Base-by-base conservation (phyloP, 2,888 invertebrate genomes). In the Herminia tarsipennalis region DNA sequence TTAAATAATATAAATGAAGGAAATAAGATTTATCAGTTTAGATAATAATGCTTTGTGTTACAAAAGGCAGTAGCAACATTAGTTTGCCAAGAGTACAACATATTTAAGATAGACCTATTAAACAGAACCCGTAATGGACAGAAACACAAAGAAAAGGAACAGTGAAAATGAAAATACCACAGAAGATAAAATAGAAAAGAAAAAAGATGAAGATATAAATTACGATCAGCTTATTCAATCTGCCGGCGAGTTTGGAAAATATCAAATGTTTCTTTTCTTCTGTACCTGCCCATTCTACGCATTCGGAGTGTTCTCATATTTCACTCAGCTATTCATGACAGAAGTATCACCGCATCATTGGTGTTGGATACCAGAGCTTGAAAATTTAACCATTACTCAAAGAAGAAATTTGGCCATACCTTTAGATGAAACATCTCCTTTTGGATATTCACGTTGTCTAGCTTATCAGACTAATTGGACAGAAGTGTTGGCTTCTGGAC, bases 341-440 rank as follows among this genome's bases (percentile, higher is more conserved):
- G 83, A 83, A 67, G 62, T 73, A 0, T 72, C 86, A 3, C 74
- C 76, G 9, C 78, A 85, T 32, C 81, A 85, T 38, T 86, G 86
- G 86, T 86, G 86, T 47, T 72, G 73, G 71, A 58, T 86, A 16
- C 86, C 86, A 1, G 84, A 84, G 47, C 51, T 86, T 1, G 70
- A 66, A 38, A 83, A 86, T 47, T 49, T 86, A 17, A 78, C 78
- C 5, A 67, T 50, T 1, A 40, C 70, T 0, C 76, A 85, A 56
- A 68, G 86, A 25, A 73, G 79, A 59, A 53, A 28, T 3, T 41
- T 85, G 10, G 83, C 77, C 0, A 78, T 85, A 37, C 86, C 86
- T 0, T 3, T 33, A 1, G 83, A 86, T 29, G 30, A 43, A 0
- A 52, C 54, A 5, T 54, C 76, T 0, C 53, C 49, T 0, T 81